phyloP scores from a whole-genome alignment of 1,140 invertebrate genomes.

The Solen grandis region DNA sequence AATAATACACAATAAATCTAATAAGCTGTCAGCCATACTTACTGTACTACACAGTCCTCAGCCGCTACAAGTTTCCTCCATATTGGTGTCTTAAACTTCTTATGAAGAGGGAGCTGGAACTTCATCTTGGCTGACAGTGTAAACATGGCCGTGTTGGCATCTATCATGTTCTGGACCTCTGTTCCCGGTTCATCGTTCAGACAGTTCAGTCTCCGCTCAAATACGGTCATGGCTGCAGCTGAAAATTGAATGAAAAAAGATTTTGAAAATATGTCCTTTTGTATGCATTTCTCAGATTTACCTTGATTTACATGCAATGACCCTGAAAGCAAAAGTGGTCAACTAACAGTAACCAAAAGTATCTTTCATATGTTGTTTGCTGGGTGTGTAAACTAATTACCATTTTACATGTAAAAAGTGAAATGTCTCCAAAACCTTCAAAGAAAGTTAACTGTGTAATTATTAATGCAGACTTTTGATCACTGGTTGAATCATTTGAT shows the following conservation, averaged over 20 bases:
- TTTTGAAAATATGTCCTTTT: background rate
- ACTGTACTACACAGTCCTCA: constrained; percentile 69
- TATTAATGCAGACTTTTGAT: too few relatives aligned
- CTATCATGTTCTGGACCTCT: constrained; percentile 73
- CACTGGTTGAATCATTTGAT: too few relatives aligned
- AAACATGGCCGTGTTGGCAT: constrained; percentile 76
- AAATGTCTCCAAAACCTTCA: too few relatives aligned
- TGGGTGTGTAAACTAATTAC: background rate
- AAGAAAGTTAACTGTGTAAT: too few relatives aligned
- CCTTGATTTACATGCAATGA: too few relatives aligned
- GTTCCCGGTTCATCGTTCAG: constrained; percentile 62
- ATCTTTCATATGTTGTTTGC: too few relatives aligned
- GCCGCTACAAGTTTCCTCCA: constrained; percentile 74
- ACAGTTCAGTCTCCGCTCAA: constrained; percentile 76
- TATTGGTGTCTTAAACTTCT: constrained; percentile 71
- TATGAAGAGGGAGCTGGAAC: constrained; percentile 76
- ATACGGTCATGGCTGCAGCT: constrained; percentile 78
- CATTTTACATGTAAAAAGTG: background rate
- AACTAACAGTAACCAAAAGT: too few relatives aligned
- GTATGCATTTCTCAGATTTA: background rate
- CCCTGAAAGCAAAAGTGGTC: background rate
- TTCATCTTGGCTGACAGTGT: constrained; percentile 76
- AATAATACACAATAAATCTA: too few relatives aligned
- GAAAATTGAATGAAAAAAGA: too few relatives aligned
- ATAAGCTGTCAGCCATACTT: too few relatives aligned